Percentiles rank a stretch among this genome's conserved stretches.
phyloP scores from a whole-genome alignment of 1,140 invertebrate species.

The Pollicipes pollicipes region DNA sequence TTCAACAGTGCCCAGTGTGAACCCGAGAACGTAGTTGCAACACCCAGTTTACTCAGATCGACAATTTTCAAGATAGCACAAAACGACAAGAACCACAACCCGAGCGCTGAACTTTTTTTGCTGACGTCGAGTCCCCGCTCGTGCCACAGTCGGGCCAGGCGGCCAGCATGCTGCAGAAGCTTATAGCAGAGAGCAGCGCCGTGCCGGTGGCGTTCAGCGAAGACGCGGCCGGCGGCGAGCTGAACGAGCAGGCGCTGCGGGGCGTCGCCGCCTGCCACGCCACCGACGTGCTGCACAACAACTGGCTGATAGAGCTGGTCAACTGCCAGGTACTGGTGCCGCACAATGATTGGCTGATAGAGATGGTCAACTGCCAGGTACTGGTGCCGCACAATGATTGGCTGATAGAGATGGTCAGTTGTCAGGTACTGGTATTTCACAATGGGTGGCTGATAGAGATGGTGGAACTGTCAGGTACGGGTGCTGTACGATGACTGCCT shows the following conservation, averaged over 20 bases:
- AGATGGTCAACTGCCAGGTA: slow-evolving; percentile 78
- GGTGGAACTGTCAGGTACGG: slow-evolving; percentile 78
- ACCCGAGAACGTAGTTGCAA: no score
- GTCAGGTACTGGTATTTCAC: slow-evolving; percentile 61
- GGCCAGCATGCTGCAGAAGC: slow-evolving; percentile 67
- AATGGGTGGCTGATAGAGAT: slow-evolving; percentile 91
- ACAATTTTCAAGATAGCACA: no score
- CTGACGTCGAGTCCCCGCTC: no score
- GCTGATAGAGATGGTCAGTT: slow-evolving; percentile 87
- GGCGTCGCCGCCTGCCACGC: slow-evolving; percentile 68
- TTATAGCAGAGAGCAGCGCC: slow-evolving; percentile 87
- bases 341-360: slow-evolving; percentile 86
- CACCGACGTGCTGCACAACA: slow-evolving; percentile 71
- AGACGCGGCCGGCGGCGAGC: slow-evolving; percentile 54
- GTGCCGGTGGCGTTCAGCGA: slow-evolving; percentile 83
- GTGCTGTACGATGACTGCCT: no score
- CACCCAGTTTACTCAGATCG: no score
- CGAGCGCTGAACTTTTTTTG: no score
- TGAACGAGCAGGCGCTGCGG: slow-evolving; percentile 53
- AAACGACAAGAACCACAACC: no score
- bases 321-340: slow-evolving; percentile 78
- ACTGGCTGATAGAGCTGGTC: slow-evolving; percentile 87
- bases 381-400: slow-evolving; percentile 80
- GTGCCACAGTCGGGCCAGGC: slow-evolving; percentile 45
- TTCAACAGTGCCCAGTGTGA: no score